Percentiles rank a stretch among this genome's conserved stretches.
Evolutionary conservation across 1,140 invertebrate species (phyloP).

Genomic region (Elymnias hypermnestra): DNA sequence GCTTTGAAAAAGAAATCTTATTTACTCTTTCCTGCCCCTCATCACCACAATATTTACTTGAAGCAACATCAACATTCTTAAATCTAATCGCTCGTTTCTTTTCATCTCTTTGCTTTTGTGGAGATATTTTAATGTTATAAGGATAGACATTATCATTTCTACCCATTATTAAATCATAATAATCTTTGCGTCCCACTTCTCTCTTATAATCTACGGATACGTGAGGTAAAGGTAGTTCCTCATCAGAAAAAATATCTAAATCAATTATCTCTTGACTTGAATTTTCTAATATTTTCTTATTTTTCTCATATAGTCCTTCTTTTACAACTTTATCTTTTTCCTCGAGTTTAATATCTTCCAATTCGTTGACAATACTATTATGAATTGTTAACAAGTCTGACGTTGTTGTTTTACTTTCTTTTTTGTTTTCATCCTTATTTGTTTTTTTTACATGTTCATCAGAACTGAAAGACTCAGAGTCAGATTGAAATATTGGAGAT

Average conservation of each 20-base stretch:
- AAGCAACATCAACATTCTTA: constrained; percentile 30
- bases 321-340: too few species aligned
- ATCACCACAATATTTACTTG: constrained; percentile 15
- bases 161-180: constrained; percentile 57
- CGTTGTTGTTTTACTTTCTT: constrained; percentile 23
- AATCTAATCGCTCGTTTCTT: constrained; percentile 45
- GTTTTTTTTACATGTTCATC: constrained; percentile 37
- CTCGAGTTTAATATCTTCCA: constrained; percentile 4
- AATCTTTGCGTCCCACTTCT: constrained; percentile 31
- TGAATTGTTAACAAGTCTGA: constrained; percentile 54
- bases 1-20: not conserved
- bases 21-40: constrained; percentile 8
- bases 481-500: constrained; percentile 61
- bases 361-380: constrained; percentile 17
- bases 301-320: too few species aligned
- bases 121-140: constrained; percentile 58
- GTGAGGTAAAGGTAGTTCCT: constrained; percentile 39
- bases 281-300: constrained; percentile 2
- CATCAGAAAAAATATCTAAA: constrained; percentile 46
- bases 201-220: constrained; percentile 28
- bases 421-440: not conserved
- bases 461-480: constrained; percentile 59
- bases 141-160: constrained; percentile 49
- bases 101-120: constrained; percentile 35
- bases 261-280: not conserved